phyloP scores from a whole-genome alignment of 92 coral and sea anemone species.

The Actinostola sp. region DNA sequence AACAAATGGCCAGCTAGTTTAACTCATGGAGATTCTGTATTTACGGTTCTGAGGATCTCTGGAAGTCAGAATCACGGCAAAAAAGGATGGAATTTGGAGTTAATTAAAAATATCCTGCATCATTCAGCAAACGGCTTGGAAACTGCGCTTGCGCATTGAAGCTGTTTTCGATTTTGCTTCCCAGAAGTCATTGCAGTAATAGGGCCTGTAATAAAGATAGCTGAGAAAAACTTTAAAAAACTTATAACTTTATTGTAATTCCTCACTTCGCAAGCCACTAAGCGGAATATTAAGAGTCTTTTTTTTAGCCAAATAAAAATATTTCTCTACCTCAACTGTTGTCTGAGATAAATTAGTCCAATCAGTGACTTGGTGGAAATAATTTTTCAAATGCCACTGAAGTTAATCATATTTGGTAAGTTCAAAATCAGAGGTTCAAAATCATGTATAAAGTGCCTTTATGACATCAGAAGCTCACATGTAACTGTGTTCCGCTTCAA shows the following conservation, averaged over 20 bases:
- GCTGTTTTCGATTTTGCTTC: conserved; percentile 41
- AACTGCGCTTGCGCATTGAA: conserved; percentile 43
- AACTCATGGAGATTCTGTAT: conserved; percentile 19
- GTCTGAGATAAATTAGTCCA: neutral
- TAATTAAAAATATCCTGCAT: conserved; percentile 5
- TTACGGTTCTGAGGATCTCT: neutral
- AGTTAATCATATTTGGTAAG: neutral
- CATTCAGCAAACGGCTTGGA: conserved; percentile 26
- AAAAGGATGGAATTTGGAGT: conserved; percentile 9
- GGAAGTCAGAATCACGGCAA: neutral
- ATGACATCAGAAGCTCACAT: neutral
- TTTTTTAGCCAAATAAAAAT: too few relatives aligned
- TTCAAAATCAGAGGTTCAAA: neutral
- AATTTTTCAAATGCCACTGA: neutral
- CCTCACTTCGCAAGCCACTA: too few relatives aligned
- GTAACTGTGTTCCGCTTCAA: conserved; percentile 13
- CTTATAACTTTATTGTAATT: too few relatives aligned
- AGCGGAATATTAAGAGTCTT: too few relatives aligned
- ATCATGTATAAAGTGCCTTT: too few relatives aligned
- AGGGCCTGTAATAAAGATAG: neutral
- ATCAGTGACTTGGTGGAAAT: neutral
- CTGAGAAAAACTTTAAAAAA: neutral
- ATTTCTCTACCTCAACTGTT: too few relatives aligned
- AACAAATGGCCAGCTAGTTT: neutral
- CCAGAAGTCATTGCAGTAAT: conserved; percentile 31